Base-by-base conservation (phyloP, 2,113 vertebrate genomes). In the Perognathus longimembris region DNA sequence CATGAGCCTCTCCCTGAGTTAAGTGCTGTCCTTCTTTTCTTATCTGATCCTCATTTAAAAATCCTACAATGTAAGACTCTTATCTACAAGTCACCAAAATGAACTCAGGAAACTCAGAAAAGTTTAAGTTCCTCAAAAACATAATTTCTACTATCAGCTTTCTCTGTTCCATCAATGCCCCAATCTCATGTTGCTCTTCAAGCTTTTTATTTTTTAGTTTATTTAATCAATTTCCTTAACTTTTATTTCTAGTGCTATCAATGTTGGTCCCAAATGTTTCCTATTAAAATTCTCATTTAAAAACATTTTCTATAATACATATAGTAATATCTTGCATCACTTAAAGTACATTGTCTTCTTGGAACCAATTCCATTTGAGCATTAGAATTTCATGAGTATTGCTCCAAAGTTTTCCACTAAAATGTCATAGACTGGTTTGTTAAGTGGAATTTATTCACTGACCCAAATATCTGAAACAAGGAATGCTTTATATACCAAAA, bases 281-380 rank as follows among this genome's bases (percentile, higher is more conserved):
- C 74, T 24, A 79, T 63, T 88, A 94, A 92, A 96, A 69, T 63
- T 21, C 45, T 86, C 75, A 50, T 36, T 90, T 64, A 76, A 88
- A 87, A 89, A 26, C 12, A 79, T 80, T 79, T 79, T 69, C 66
- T 75, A 30, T 34, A 61, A 30, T 54, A 54, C 28, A 59, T 54
- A 4, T 57, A 28, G 80, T 45, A 77, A 0, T 59, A 57, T 75
- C 42, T 70, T 93, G 40, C 66, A 88, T 50, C 59, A 59, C n/a
- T 74, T 45, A 70, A 90, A 81, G 30, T 57, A 45, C 38, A 32
- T 30, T 86, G 40, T 75, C 67, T 92, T 76, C 50, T 74, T 84
- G 82, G 77, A 28, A 74, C 30, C 5, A 59, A 75, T 45, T 90
- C 36, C 50, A 54, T 34, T 8, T 59, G 63, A 81, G 59, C 8